These are phyloP conservation scores for Nephotettix cincticeps DNA, from an alignment of 1,140 invertebrate genomes.

Conservation along the genomic window DNA sequence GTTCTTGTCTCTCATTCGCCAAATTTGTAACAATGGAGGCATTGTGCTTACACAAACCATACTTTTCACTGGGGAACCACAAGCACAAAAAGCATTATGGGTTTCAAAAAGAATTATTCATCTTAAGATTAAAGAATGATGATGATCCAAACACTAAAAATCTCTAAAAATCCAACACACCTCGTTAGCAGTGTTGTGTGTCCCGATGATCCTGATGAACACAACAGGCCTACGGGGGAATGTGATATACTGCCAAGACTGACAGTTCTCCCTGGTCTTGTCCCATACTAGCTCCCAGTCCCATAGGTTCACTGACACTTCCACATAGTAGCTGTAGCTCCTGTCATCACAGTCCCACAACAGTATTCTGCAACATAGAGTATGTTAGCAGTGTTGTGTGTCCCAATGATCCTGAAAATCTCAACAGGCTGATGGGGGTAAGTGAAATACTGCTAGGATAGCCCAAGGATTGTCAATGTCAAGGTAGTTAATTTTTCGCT, in stretches of 20 bases:
- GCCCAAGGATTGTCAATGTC: too few species aligned
- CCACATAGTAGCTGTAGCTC: constrained; percentile 93
- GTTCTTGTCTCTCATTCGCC: too few species aligned
- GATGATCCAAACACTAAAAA: too few species aligned
- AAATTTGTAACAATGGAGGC: too few species aligned
- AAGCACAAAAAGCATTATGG: too few species aligned
- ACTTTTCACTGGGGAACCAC: too few species aligned
- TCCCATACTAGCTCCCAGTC: constrained; percentile 87
- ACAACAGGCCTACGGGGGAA: constrained; percentile 85
- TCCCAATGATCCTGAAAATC: constrained; percentile 93
- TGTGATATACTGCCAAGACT: constrained; percentile 89
- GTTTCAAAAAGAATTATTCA: too few species aligned
- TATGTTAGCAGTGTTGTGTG: constrained; percentile 95
- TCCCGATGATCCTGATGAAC: constrained; percentile 93
- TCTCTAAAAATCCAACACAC: constrained; percentile 56
- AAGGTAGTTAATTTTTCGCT: too few species aligned
- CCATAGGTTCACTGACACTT: constrained; percentile 90
- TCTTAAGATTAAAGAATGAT: too few species aligned
- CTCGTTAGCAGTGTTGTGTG: constrained; percentile 96
- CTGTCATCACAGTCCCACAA: constrained; percentile 98
- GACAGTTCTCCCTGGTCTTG: constrained; percentile 68
- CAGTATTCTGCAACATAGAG: constrained; percentile 61
- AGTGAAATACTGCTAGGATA: constrained; percentile 89
- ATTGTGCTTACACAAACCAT: too few species aligned
- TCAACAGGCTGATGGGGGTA: constrained; percentile 84